phyloP scores from a whole-genome alignment of 2,113 vertebrate genomes.

The Bubo blakistoni region DNA sequence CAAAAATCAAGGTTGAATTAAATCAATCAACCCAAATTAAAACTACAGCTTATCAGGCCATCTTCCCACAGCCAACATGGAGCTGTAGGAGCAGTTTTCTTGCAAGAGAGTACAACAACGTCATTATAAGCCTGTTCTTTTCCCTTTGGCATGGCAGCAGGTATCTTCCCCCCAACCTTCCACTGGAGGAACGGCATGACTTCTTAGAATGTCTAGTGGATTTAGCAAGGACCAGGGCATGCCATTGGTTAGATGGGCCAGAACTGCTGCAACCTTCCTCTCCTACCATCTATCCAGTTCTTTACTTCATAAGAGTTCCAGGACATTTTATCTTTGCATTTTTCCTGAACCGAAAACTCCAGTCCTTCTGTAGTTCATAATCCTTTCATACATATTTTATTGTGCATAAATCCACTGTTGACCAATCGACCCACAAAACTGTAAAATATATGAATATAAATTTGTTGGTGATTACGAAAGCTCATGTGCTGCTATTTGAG shows the following conservation, averaged over 20 bases:
- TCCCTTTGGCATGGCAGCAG: neutral
- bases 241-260: neutral
- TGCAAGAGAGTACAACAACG: neutral
- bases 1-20: neutral
- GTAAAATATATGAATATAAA: neutral
- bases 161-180: neutral
- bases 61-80: neutral
- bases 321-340: neutral
- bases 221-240: neutral
- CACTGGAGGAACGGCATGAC: neutral
- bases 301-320: neutral
- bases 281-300: neutral
- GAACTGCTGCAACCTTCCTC: neutral
- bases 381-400: neutral
- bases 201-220: neutral
- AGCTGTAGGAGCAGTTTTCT: neutral
- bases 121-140: neutral
- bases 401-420: neutral
- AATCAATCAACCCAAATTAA: neutral
- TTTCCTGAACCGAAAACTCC: neutral
- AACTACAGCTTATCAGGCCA: neutral
- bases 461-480: neutral
- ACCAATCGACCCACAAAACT: neutral
- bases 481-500: neutral
- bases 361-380: neutral